phyloP scores from a whole-genome alignment of 2,113 vertebrate genomes.

The Bombycilla garrulus region DNA sequence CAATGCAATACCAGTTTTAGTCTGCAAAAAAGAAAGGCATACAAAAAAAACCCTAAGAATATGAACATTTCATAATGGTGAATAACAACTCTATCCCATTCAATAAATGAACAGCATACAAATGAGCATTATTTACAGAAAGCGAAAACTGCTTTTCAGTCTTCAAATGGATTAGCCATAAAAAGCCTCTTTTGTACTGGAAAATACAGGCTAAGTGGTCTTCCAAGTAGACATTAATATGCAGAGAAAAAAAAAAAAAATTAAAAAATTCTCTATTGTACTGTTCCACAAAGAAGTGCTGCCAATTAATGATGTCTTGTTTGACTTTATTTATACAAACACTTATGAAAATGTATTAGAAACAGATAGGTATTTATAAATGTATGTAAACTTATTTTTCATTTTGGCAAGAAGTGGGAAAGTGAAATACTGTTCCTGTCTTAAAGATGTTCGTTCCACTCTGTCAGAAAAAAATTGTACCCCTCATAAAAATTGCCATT shows the following conservation, averaged over 20 bases:
- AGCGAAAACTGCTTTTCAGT: neutral
- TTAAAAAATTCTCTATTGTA: neutral
- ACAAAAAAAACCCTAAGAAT: neutral
- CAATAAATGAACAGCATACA: neutral
- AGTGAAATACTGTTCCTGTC: neutral
- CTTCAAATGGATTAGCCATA: neutral
- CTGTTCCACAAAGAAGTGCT: neutral
- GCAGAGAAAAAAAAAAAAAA: neutral
- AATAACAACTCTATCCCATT: neutral
- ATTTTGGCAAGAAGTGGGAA: neutral
- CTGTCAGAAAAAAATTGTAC: neutral
- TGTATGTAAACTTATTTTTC: neutral
- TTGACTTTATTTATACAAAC: neutral
- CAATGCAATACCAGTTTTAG: slow-evolving; percentile 86
- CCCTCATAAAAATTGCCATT: neutral
- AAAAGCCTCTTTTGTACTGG: neutral
- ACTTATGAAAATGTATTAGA: neutral
- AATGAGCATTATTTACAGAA: neutral
- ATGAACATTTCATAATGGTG: neutral
- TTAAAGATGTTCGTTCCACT: neutral
- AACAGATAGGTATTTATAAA: neutral
- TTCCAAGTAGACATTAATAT: neutral
- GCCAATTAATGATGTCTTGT: neutral
- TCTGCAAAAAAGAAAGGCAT: slow-evolving; percentile 75
- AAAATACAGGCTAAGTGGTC: neutral